These are phyloP conservation scores for Philotrypesis tridentata DNA, from an alignment of 1,140 invertebrate genomes.

Conservation along the genomic window DNA sequence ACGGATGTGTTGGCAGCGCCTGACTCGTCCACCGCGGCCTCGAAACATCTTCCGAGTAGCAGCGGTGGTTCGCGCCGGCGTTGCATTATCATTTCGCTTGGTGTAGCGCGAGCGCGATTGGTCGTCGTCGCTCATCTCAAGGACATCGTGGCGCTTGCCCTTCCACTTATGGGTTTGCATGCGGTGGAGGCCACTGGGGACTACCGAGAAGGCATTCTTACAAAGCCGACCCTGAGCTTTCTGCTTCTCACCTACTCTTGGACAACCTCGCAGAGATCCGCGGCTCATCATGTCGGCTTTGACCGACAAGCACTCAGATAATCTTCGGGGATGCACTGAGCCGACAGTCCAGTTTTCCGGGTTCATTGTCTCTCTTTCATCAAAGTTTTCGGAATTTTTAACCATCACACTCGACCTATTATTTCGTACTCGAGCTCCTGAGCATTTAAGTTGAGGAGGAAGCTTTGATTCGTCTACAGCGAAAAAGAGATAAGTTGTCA, in stretches of 20 bases:
- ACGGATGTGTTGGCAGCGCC: neutral
- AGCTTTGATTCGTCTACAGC: neutral
- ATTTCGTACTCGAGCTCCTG: neutral
- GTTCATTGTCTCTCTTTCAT: neutral
- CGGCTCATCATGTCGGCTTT: neutral
- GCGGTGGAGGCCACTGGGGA: conserved; percentile 63
- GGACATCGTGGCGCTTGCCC: conserved; percentile 61
- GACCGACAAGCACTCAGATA: conserved; percentile 27
- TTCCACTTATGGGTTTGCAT: conserved; percentile 62
- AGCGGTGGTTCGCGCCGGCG: conserved; percentile 39
- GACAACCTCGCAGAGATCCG: conserved; percentile 61
- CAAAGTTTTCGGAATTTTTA: neutral
- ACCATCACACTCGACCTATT: too few species aligned
- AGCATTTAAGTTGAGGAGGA: neutral
- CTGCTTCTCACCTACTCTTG: conserved; percentile 51
- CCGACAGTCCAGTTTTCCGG: neutral
- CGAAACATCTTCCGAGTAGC: conserved; percentile 31
- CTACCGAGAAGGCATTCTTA: conserved; percentile 63
- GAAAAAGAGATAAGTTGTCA: too few species aligned
- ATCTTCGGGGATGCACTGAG: conserved; percentile 2
- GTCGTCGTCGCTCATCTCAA: conserved; percentile 45
- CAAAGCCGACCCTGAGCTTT: conserved; percentile 64
- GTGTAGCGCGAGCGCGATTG: conserved; percentile 39
- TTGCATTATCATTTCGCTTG: conserved; percentile 46
- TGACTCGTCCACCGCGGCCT: conserved; percentile 11